phyloP scores from a whole-genome alignment of 2,113 vertebrate species.

The Henicopernis longicauda region DNA sequence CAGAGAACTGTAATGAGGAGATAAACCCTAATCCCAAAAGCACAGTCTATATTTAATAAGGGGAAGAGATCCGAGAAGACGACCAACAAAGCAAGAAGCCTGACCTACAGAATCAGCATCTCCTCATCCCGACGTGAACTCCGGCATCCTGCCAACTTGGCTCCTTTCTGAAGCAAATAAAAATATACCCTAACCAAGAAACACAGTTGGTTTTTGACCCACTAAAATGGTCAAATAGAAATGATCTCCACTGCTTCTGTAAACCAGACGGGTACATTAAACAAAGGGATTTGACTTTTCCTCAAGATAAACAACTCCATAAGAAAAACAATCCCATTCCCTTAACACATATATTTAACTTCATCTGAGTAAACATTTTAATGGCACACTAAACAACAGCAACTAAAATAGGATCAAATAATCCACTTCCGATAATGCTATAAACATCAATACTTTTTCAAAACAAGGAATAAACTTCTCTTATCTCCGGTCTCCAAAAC shows the following conservation, averaged over 20 bases:
- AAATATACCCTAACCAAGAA: conserved; percentile 19
- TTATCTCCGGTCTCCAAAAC: conserved; percentile 6
- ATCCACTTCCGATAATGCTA: neutral
- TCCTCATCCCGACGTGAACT: conserved; percentile 29
- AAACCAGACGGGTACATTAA: neutral
- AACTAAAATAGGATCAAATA: conserved; percentile 21
- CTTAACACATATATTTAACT: conserved; percentile 14
- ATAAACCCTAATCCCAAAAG: conserved; percentile 33
- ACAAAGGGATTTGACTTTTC: conserved; percentile 23
- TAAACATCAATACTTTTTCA: neutral
- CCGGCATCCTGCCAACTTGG: neutral
- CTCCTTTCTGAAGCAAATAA: conserved; percentile 8
- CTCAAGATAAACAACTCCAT: neutral
- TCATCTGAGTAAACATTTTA: conserved; percentile 9
- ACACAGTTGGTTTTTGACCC: neutral
- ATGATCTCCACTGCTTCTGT: neutral
- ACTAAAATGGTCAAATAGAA: neutral
- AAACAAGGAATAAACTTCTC: conserved; percentile 28
- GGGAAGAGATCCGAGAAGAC: neutral
- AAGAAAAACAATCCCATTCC: conserved; percentile 21
- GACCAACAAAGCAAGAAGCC: neutral
- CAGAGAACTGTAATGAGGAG: conserved; percentile 26
- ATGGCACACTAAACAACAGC: neutral
- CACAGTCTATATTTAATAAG: conserved; percentile 5
- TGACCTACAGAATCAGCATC: neutral